phyloP scores from a whole-genome alignment of 2,797 vertebrate species.

The Furcifer pardalis region DNA sequence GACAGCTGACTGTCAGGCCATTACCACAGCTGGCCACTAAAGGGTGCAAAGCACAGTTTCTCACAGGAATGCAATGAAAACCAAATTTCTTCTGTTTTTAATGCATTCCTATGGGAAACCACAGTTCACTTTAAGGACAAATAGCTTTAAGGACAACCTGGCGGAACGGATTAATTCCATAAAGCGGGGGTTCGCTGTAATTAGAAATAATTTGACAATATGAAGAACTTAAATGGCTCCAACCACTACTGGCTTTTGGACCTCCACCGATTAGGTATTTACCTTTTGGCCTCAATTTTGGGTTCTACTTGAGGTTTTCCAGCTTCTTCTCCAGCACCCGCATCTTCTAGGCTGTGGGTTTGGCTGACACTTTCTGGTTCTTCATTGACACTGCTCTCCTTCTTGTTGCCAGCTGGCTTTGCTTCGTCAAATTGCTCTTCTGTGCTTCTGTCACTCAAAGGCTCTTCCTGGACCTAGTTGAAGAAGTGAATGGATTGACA shows the following conservation, averaged over 20 bases:
- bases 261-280: not conserved
- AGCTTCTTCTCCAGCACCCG: slow-evolving; percentile 33
- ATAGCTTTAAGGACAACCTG: too few relatives aligned
- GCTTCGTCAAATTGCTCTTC: slow-evolving; percentile 52
- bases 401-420: slow-evolving; percentile 13
- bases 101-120: too few relatives aligned
- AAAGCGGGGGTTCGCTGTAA: too few relatives aligned
- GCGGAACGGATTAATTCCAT: too few relatives aligned
- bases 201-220: not conserved
- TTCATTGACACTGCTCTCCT: slow-evolving; percentile 46
- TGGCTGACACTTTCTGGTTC: slow-evolving; percentile 31
- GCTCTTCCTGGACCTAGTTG: slow-evolving; percentile 61
- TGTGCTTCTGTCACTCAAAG: slow-evolving; percentile 41
- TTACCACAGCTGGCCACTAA: too few relatives aligned
- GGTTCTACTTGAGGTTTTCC: slow-evolving; percentile 36
- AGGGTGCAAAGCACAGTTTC: too few relatives aligned
- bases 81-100: too few relatives aligned
- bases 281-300: slow-evolving; percentile 71
- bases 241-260: not conserved
- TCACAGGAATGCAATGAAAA: too few relatives aligned
- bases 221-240: not conserved
- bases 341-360: slow-evolving; percentile 38
- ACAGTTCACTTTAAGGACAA: too few relatives aligned
- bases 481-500: not conserved
- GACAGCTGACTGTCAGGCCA: too few relatives aligned